phyloP scores from a whole-genome alignment of 2,888 invertebrate genomes.

The Geophilus truncorum region DNA sequence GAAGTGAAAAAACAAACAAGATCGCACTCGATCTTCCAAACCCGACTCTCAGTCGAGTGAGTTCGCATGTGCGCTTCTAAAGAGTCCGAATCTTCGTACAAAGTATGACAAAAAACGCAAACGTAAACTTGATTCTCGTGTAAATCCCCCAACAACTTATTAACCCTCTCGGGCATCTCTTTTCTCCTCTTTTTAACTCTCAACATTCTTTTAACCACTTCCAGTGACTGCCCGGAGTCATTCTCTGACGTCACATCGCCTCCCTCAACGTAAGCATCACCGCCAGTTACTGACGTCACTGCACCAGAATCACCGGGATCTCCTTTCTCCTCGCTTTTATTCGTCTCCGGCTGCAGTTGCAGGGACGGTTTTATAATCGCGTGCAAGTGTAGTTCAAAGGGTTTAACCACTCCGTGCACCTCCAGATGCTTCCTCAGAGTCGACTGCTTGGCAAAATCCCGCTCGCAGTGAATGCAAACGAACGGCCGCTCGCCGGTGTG shows the following conservation, averaged over 20 bases:
- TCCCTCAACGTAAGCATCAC: too few relatives aligned
- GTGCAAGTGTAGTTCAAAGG: constrained; percentile 22
- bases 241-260: neutral
- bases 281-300: neutral
- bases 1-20: constrained; percentile 17
- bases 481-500: constrained; percentile 31
- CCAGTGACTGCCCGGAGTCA: too few relatives aligned
- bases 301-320: neutral
- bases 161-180: neutral
- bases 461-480: constrained; percentile 17
- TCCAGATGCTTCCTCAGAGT: constrained; percentile 31
- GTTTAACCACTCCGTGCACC: constrained; percentile 31
- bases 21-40: constrained; percentile 23
- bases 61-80: neutral
- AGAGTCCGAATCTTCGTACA: neutral
- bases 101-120: neutral
- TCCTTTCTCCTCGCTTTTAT: neutral
- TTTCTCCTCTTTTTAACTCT: neutral
- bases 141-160: neutral
- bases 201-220: neutral
- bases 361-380: constrained; percentile 29
- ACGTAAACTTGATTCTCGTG: neutral
- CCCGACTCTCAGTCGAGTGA: neutral
- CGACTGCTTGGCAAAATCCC: constrained; percentile 32
- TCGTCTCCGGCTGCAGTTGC: neutral